Evolutionary conservation across 2,113 vertebrate genomes (phyloP), one percentile per base, ranked within the genome.

Genomic region (Melanocharis versteri): DNA sequence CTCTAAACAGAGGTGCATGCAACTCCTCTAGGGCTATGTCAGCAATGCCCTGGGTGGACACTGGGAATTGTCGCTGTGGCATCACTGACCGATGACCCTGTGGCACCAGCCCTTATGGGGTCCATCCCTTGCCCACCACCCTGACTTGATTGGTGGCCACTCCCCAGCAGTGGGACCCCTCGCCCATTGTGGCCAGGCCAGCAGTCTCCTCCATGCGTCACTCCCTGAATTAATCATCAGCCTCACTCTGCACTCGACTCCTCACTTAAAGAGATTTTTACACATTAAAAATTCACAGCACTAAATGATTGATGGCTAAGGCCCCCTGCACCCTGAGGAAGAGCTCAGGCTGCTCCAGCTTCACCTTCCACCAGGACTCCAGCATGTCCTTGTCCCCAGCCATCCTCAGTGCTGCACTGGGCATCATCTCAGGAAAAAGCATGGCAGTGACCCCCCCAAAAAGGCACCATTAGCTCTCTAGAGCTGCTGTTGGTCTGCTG

Each of bases 241-340:
- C 82, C 58, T 77, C 2, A 6, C 66, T 80, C 78, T 7, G 58
- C 1, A 0, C 79, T 54, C 8, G 0, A 27, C 62, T 89, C 54
- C 39, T 79, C 22, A 47, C 94, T 87, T 61, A 58, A 37, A 84
- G 62, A 82, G 78, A 80, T 39, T 94, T 85, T 80, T 73, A 20
- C 54, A 22, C 93, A 96, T 97, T 89, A 96, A 97, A 97, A 95
- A 95, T 97, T 94, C 92, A 96, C 75, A 21, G 75, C 33, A 3
- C 62, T 97, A n/a, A 95, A 95, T 93, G 93, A 96, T 95, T 96
- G 89, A 96, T 96, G 91, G 61, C 23, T 4, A 2, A 54, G 54
- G 6, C 51, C 68, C 65, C 51, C 75, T 12, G 8, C 1, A 33
- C 54, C 35, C 75, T 0, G 3, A 53, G 3, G 79, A 87, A 53